A percentile compares a stretch with the other conserved stretches of the same genome.
Conservation (phyloP, 2,113 vertebrate species). For the Talpa occidentalis region DNA sequence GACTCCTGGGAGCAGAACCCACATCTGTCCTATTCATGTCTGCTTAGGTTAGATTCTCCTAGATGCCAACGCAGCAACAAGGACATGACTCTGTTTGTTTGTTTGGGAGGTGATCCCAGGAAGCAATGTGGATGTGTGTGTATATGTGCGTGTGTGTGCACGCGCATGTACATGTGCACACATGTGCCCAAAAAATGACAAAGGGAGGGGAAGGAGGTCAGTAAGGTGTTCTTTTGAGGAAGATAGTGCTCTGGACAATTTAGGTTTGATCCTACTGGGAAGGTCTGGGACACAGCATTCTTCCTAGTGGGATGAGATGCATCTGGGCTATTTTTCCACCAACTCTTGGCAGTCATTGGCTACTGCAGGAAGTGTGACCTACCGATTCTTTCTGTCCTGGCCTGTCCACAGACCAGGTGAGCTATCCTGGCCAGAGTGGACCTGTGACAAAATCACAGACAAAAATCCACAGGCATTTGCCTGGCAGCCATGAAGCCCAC, state of each 20-base stretch:
- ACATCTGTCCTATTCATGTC: not conserved
- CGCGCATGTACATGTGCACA: no score
- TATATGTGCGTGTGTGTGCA: no score
- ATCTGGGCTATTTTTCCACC: not conserved
- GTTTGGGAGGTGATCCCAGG: not conserved
- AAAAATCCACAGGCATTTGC: not conserved
- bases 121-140: not conserved
- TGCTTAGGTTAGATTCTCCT: not conserved
- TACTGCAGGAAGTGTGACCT: not conserved
- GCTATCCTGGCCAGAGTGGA: not conserved
- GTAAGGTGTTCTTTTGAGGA: not conserved
- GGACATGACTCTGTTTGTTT: not conserved
- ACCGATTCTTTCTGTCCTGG: not conserved
- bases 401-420: not conserved
- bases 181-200: not conserved
- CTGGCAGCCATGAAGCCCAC: not conserved
- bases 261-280: not conserved
- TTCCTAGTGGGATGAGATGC: not conserved
- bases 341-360: not conserved
- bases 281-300: not conserved
- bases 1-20: not conserved
- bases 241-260: not conserved
- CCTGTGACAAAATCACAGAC: not conserved
- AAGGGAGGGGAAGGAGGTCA: not conserved
- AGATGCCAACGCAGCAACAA: not conserved